A percentile compares a stretch with the other conserved stretches of the same genome.
phyloP scores from a whole-genome alignment of 1,140 invertebrate genomes.

The Zeugodacus cucurbitae region DNA sequence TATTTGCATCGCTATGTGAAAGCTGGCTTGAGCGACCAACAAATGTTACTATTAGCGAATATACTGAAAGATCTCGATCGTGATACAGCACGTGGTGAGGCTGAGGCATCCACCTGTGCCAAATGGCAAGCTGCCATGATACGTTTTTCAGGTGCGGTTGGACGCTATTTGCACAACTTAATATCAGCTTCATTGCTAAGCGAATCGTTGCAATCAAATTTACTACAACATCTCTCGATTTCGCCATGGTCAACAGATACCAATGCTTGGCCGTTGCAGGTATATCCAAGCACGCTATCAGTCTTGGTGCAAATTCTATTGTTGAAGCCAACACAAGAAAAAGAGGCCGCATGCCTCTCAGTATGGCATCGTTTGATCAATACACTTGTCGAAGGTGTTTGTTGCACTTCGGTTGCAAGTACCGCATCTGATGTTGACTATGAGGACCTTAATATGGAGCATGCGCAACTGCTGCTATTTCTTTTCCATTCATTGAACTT shows the following conservation, averaged over 20 bases:
- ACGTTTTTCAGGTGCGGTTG: slow-evolving; percentile 62
- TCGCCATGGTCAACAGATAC: slow-evolving; percentile 76
- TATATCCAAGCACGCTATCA: slow-evolving; percentile 86
- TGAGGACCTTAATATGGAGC: slow-evolving; percentile 92
- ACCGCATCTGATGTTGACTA: slow-evolving; percentile 53
- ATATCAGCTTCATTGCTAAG: slow-evolving; percentile 78
- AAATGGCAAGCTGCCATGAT: slow-evolving; percentile 65
- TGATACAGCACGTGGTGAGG: slow-evolving; percentile 68
- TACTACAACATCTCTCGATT: slow-evolving; percentile 81
- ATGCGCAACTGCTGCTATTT: slow-evolving; percentile 92
- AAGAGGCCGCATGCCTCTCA: slow-evolving; percentile 86
- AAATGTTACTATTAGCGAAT: slow-evolving; percentile 83
- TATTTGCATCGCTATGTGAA: slow-evolving; percentile 72
- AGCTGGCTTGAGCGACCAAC: slow-evolving; percentile 75
- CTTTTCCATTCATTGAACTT: slow-evolving; percentile 93
- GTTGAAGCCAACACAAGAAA: slow-evolving; percentile 84
- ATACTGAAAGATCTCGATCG: slow-evolving; percentile 87
- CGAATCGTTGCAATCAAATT: slow-evolving; percentile 76
- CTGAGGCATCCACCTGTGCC: slow-evolving; percentile 44
- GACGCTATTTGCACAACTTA: slow-evolving; percentile 71
- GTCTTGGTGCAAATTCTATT: slow-evolving; percentile 79
- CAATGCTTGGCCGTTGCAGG: slow-evolving; percentile 82
- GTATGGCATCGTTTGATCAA: slow-evolving; percentile 92
- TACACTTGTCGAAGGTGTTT: slow-evolving; percentile 85
- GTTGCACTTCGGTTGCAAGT: slow-evolving; percentile 46